A percentile compares a stretch with the other conserved stretches of the same genome.
Conservation (phyloP, 2,888 invertebrate species). For the Pseudoips prasinana region DNA sequence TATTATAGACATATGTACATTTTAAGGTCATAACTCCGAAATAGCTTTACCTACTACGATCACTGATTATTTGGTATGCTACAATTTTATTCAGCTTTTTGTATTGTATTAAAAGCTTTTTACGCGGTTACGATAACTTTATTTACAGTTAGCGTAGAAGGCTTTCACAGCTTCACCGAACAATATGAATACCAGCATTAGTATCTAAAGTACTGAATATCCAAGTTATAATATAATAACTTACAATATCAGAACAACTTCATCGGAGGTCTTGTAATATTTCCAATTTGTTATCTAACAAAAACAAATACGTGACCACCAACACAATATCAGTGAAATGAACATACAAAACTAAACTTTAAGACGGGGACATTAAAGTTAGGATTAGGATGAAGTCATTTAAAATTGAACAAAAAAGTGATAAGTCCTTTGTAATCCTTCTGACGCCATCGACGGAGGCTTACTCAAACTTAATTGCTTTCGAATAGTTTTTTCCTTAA, state of each 20-base stretch:
- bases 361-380: constrained; percentile 5
- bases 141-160: neutral
- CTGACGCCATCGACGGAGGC: constrained; percentile 77
- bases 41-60: too few relatives aligned
- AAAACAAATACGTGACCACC: constrained; percentile 75
- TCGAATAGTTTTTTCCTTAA: constrained; percentile 62
- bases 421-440: constrained; percentile 77
- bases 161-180: too few relatives aligned
- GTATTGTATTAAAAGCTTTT: too few relatives aligned
- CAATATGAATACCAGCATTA: too few relatives aligned
- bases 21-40: too few relatives aligned
- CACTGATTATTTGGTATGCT: too few relatives aligned
- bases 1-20: too few relatives aligned
- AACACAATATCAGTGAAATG: constrained; percentile 35
- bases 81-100: too few relatives aligned
- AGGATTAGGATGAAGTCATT: constrained; percentile 7
- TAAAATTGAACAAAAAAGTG: constrained; percentile 57
- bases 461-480: constrained; percentile 76
- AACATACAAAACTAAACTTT: constrained; percentile 34
- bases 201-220: too few relatives aligned
- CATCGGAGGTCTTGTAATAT: constrained; percentile 60
- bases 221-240: too few relatives aligned
- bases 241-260: constrained; percentile 34
- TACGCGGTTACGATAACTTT: too few relatives aligned
- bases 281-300: constrained; percentile 71